Conservation (phyloP, 2,113 vertebrate species). For the Psophia crepitans region DNA sequence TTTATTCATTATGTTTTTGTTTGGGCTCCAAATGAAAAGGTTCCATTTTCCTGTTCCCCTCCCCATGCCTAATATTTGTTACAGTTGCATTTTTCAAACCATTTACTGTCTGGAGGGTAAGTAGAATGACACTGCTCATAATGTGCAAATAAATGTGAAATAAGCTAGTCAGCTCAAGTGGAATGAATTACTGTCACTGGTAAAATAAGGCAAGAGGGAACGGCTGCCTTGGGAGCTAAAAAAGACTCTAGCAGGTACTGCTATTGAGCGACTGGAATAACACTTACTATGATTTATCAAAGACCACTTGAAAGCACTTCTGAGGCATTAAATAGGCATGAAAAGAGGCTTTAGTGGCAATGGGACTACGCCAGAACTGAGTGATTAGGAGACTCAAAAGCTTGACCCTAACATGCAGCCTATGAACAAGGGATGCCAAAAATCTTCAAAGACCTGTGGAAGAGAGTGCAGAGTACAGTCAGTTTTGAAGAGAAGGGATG, state of each 20-base stretch:
- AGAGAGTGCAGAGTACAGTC: background rate
- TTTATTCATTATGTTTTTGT: constrained; percentile 74
- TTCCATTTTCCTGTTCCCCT: constrained; percentile 10
- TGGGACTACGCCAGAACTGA: constrained; percentile 47
- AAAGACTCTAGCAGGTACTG: constrained; percentile 73
- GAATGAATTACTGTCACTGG: constrained; percentile 79
- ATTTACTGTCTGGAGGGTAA: constrained; percentile 72
- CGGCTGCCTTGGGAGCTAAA: constrained; percentile 74
- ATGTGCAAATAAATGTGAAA: constrained; percentile 74
- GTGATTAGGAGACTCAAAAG: constrained; percentile 52
- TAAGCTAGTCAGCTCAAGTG: constrained; percentile 72
- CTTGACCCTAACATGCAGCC: constrained; percentile 56
- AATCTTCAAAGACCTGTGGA: constrained; percentile 37
- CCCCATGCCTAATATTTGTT: constrained; percentile 63
- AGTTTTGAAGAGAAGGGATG: background rate
- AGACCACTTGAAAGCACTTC: constrained; percentile 90
- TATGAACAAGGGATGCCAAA: constrained; percentile 25
- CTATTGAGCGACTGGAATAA: constrained; percentile 79
- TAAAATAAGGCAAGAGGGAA: constrained; percentile 70
- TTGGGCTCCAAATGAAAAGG: constrained; percentile 33
- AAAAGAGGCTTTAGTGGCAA: constrained; percentile 72
- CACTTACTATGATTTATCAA: constrained; percentile 84
- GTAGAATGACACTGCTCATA: constrained; percentile 74
- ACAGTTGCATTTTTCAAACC: constrained; percentile 70
- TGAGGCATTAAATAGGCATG: constrained; percentile 82